phyloP scores from a whole-genome alignment of 2,888 invertebrate genomes.

The Archaeoteleia sp. region DNA sequence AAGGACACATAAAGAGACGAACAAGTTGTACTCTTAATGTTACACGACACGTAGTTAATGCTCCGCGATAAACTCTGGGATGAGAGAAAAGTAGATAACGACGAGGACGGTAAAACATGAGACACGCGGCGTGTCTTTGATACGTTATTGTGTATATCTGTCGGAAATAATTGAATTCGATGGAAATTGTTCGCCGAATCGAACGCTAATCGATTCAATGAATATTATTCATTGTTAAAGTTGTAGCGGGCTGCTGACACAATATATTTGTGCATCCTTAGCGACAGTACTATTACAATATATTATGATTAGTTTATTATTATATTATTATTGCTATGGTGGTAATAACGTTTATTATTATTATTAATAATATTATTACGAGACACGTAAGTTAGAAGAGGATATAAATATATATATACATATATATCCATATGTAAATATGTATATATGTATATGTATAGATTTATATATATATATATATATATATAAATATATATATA shows the following conservation, averaged over 20 bases:
- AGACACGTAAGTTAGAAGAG: constrained; percentile 62
- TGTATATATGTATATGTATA: constrained; percentile 35
- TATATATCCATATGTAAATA: constrained; percentile 41
- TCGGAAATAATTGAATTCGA: constrained; percentile 6
- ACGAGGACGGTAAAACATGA: background rate
- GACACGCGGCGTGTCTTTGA: background rate
- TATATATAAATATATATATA: constrained; percentile 43
- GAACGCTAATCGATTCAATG: constrained; percentile 23
- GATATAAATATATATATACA: constrained; percentile 50
- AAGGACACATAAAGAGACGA: background rate
- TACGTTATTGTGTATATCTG: background rate
- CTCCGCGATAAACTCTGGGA: too few relatives aligned
- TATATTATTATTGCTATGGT: constrained; percentile 66
- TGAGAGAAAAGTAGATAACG: background rate
- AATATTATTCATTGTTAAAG: constrained; percentile 58
- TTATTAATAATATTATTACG: constrained; percentile 66
- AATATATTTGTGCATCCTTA: constrained; percentile 57
- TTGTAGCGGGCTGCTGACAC: constrained; percentile 60
- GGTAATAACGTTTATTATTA: constrained; percentile 69
- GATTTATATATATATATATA: constrained; percentile 27
- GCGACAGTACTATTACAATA: constrained; percentile 67
- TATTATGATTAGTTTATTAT: constrained; percentile 65
- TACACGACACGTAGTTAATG: background rate
- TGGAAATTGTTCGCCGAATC: constrained; percentile 7
- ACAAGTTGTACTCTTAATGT: background rate